Conservation (phyloP, 2,797 vertebrate species). For the Sebastes aleutianus region DNA sequence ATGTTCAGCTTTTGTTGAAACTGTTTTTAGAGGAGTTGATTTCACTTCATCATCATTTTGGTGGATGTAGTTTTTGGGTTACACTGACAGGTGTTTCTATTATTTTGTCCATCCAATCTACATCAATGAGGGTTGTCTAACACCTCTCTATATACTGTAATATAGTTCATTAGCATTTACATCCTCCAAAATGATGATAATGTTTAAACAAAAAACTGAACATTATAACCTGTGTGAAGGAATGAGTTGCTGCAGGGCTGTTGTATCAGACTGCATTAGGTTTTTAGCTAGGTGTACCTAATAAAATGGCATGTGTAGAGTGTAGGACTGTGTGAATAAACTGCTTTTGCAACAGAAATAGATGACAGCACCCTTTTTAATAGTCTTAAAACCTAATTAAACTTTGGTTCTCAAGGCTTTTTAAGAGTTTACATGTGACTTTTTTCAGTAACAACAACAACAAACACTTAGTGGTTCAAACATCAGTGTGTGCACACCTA, state of each 20-base stretch:
- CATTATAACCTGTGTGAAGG: not conserved
- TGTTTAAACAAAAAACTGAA: not conserved
- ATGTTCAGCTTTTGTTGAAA: not conserved
- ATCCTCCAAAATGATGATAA: not conserved
- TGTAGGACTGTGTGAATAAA: not conserved
- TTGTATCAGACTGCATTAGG: not conserved
- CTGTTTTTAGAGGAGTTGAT: not conserved
- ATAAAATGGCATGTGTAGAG: not conserved
- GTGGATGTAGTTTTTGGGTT: not conserved
- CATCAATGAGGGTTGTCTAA: not conserved
- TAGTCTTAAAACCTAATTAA: not conserved
- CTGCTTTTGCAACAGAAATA: not conserved
- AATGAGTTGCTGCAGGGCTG: not conserved
- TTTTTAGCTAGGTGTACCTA: not conserved
- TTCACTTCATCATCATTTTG: too few species aligned
- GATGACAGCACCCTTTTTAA: not conserved
- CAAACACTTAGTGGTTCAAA: not conserved
- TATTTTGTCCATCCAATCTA: not conserved
- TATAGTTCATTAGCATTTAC: not conserved
- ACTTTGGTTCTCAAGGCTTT: not conserved
- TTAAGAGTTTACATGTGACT: not conserved
- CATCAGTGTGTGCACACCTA: not conserved
- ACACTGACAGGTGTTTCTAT: not conserved
- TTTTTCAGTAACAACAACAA: not conserved
- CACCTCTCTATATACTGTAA: not conserved